phyloP scores from a whole-genome alignment of 1,140 invertebrate species.

The Habropoda laboriosa region DNA sequence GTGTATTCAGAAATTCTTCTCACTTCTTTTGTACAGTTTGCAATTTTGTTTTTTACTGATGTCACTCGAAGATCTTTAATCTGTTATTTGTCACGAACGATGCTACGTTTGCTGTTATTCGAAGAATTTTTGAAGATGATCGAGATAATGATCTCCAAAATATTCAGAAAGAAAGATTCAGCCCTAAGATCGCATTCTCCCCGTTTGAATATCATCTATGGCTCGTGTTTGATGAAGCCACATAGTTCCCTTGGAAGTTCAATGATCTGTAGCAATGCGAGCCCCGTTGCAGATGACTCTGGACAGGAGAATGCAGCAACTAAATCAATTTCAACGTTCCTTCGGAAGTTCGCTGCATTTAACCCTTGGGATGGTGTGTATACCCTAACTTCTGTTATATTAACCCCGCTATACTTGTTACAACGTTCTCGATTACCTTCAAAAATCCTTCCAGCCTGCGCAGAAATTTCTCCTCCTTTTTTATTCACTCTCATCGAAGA shows the following conservation, averaged over 20 bases:
- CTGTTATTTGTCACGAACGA: too few species aligned
- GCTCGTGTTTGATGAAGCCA: not conserved
- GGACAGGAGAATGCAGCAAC: not conserved
- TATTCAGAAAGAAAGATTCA: too few species aligned
- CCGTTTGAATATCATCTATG: not conserved
- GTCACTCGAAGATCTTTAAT: too few species aligned
- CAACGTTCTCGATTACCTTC: too few species aligned
- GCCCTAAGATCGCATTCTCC: not conserved
- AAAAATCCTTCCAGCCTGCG: too few species aligned
- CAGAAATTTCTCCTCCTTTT: too few species aligned
- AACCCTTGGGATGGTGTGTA: not conserved
- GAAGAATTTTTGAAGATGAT: too few species aligned
- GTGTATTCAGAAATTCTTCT: too few species aligned
- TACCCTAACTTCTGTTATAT: not conserved
- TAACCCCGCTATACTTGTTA: not conserved
- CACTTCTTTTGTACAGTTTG: not conserved
- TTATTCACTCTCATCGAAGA: too few species aligned
- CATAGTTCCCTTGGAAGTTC: not conserved
- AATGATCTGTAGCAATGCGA: constrained; percentile 1
- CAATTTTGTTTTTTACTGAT: too few species aligned
- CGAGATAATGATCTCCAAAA: too few species aligned
- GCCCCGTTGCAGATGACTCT: not conserved
- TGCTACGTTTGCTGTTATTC: too few species aligned
- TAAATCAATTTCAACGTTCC: constrained; percentile 13
- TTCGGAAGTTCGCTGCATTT: not conserved